These are phyloP conservation scores for Aldabrachelys gigantea DNA, from an alignment of 2,113 vertebrate genomes.

Conservation along the genomic window DNA sequence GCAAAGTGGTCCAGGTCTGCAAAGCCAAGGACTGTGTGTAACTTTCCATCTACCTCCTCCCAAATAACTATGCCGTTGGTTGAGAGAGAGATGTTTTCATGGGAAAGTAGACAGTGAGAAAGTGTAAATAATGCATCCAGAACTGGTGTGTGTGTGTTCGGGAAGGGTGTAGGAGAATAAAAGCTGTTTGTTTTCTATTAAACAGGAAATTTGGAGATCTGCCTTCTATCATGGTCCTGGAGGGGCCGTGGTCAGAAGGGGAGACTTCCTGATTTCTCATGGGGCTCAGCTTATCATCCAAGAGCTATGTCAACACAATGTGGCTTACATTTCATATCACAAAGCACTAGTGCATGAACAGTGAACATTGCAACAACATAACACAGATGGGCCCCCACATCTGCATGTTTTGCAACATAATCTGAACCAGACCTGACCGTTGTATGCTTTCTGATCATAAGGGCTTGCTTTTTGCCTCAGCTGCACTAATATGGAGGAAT, in stretches of 20 bases:
- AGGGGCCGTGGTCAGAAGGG: neutral
- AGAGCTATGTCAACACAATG: neutral
- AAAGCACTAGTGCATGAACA: neutral
- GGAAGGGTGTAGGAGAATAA: neutral
- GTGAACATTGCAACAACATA: neutral
- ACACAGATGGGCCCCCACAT: neutral
- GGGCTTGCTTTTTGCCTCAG: neutral
- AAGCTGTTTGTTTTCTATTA: neutral
- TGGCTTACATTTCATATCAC: neutral
- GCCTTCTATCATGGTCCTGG: neutral
- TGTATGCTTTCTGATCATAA: neutral
- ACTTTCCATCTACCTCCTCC: neutral
- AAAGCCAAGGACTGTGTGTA: too few relatives aligned
- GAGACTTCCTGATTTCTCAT: neutral
- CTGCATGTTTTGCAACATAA: neutral
- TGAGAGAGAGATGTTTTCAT: neutral
- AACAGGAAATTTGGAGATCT: neutral
- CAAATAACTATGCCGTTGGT: neutral
- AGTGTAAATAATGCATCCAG: neutral
- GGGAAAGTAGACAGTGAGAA: accelerated
- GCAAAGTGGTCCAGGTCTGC: neutral
- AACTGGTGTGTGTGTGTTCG: neutral
- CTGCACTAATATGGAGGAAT: neutral
- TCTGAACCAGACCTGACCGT: neutral
- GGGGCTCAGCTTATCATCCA: accelerated